These are phyloP conservation scores for Spicauda simplicius DNA, from an alignment of 2,888 invertebrate genomes.

Conservation along the genomic window DNA sequence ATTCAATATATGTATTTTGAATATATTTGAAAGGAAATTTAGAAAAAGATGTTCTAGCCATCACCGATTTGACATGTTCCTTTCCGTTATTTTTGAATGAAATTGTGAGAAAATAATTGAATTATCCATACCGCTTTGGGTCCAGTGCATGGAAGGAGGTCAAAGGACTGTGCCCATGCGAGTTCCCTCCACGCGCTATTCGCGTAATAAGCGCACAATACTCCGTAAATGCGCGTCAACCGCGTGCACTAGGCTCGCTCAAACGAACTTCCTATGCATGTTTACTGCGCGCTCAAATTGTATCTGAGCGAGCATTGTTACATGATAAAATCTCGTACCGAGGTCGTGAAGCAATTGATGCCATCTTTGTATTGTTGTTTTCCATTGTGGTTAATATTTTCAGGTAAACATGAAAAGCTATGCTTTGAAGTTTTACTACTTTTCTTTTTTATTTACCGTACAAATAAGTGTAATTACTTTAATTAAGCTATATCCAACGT, in stretches of 20 bases:
- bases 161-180: slow-evolving; percentile 1
- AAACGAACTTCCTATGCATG: slow-evolving; percentile 21
- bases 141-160: slow-evolving; percentile 7
- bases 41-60: neutral
- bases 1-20: too few species aligned
- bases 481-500: neutral
- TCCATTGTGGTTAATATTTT: neutral
- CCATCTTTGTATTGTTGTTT: neutral
- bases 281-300: slow-evolving; percentile 7
- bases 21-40: neutral
- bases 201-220: slow-evolving; percentile 17
- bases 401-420: neutral
- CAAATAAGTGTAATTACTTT: neutral
- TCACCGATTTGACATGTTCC: neutral
- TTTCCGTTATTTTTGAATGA: neutral
- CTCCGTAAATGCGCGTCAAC: slow-evolving; percentile 2
- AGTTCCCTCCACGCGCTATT: slow-evolving; percentile 4
- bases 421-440: neutral
- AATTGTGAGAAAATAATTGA: neutral
- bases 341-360: neutral
- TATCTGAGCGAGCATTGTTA: neutral
- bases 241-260: slow-evolving; percentile 14
- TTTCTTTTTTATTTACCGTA: neutral
- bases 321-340: neutral
- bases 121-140: slow-evolving; percentile 7